Base-by-base conservation (phyloP, 2,113 vertebrate species). In the Pollimyrus isidori region DNA sequence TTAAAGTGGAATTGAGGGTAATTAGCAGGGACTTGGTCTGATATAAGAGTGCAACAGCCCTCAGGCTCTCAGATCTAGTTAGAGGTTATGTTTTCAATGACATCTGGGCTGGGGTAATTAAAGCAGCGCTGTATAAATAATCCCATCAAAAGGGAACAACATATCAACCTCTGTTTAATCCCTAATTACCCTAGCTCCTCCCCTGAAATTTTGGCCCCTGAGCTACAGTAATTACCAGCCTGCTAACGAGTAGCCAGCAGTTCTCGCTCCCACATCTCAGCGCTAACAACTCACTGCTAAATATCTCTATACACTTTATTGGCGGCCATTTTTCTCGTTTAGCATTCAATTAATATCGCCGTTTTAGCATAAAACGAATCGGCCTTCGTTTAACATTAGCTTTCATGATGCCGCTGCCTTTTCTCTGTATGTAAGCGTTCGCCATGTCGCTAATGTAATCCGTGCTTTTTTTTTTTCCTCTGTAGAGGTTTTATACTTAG, bases 81-180 rank as follows among this genome's bases (percentile, higher is more conserved):
- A 88, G 91, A 91, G 92, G 87, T 93, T 91, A 91, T 92, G 90
- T 91, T 92, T 93, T 93, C 92, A 93, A 86, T 93, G 93, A 92
- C 93, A 94, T 93, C 90, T 92, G 90, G 93, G 89, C 88, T 86
- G 89, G 91, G 91, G 92, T 93, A 92, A 95, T 94, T 94, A 95
- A 94, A 93, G 76, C 91, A 91, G 89, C 69, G 62, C 90, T 87
- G 76, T 90, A 90, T 92, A 93, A 91, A 91, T 94, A 95, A 95
- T 95, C 94, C 93, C 93, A 94, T 96, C 94, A 95, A 94, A 96
- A 92, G 92, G 92, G 92, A 95, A 93, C 92, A 89, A 93, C 89
- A 92, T 94, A 93, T 93, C 93, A 93, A 93, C 92, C 92, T 92
- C 92, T 92, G 93, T 93, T 91, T 95, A 94, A 94, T 95, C 93